These are phyloP conservation scores for Heterotis niloticus DNA, from an alignment of 2,113 vertebrate species.

Conservation along the genomic window DNA sequence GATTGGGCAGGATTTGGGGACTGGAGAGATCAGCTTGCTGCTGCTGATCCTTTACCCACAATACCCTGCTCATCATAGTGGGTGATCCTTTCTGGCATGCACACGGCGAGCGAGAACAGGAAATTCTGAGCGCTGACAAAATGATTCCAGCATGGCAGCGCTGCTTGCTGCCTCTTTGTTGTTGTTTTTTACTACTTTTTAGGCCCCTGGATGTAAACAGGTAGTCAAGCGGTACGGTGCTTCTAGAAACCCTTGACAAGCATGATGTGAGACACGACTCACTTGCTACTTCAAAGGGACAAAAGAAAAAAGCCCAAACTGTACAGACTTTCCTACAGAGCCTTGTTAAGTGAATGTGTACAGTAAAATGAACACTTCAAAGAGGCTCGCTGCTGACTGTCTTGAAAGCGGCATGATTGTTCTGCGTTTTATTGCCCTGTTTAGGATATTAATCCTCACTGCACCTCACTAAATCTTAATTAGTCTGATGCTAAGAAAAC, in stretches of 20 bases:
- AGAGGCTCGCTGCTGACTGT: conserved; percentile 40
- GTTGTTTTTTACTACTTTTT: conserved; percentile 10
- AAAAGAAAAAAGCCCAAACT: conserved; percentile 23
- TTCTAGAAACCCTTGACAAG: conserved; percentile 20
- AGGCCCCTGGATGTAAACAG: conserved; percentile 25
- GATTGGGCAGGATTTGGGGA: neutral
- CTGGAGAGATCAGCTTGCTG: neutral
- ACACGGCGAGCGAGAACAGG: neutral
- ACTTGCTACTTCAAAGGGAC: conserved; percentile 48
- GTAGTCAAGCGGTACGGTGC: conserved; percentile 25
- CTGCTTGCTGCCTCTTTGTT: neutral
- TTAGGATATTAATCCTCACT: conserved; percentile 48
- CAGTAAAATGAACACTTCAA: conserved; percentile 51
- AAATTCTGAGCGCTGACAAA: neutral
- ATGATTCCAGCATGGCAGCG: conserved; percentile 4
- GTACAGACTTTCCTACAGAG: conserved; percentile 41
- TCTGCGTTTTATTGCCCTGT: conserved; percentile 43
- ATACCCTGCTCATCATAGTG: neutral
- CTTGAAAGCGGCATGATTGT: conserved; percentile 39
- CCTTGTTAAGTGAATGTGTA: conserved; percentile 47
- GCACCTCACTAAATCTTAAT: conserved; percentile 51
- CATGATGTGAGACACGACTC: conserved; percentile 27
- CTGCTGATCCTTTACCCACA: neutral
- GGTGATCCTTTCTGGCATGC: neutral
- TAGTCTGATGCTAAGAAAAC: conserved; percentile 42